These are phyloP conservation scores for Lampris megalopsis DNA, from an alignment of 2,113 vertebrate genomes.

Conservation along the genomic window DNA sequence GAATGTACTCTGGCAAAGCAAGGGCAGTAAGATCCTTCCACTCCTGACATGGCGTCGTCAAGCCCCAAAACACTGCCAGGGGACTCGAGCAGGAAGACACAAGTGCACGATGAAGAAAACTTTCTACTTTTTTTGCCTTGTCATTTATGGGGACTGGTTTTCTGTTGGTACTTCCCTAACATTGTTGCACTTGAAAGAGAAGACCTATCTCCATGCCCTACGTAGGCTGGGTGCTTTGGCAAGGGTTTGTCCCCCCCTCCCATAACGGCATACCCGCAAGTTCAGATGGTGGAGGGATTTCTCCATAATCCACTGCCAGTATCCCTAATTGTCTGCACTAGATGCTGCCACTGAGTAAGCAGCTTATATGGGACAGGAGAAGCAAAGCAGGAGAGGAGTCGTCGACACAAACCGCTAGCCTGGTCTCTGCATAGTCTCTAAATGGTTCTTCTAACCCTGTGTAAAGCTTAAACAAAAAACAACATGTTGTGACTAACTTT, in stretches of 20 bases:
- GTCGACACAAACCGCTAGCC: background rate
- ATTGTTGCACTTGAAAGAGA: constrained; percentile 69
- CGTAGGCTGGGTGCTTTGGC: background rate
- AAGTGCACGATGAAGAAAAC: constrained; percentile 55
- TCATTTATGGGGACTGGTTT: constrained; percentile 38
- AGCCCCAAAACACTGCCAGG: constrained; percentile 24
- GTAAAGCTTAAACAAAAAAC: constrained; percentile 39
- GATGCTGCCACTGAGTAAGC: constrained; percentile 43
- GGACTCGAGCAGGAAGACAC: constrained; percentile 49
- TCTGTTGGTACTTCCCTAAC: constrained; percentile 55
- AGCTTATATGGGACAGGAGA: constrained; percentile 18
- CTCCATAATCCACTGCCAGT: constrained; percentile 34
- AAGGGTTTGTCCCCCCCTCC: constrained; percentile 23
- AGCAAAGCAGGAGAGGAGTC: background rate
- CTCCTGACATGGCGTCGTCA: constrained; percentile 3
- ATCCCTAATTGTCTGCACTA: constrained; percentile 42
- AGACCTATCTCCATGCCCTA: background rate
- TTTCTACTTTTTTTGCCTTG: constrained; percentile 35
- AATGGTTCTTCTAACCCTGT: constrained; percentile 53
- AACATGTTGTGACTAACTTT: constrained; percentile 57
- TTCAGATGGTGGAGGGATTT: constrained; percentile 33
- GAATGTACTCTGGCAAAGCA: constrained; percentile 40
- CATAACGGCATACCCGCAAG: constrained; percentile 48
- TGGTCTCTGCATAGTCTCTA: constrained; percentile 34
- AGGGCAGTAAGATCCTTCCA: constrained; percentile 27